Conservation (phyloP, 2,113 vertebrate genomes). For the Cyanistes caeruleus region DNA sequence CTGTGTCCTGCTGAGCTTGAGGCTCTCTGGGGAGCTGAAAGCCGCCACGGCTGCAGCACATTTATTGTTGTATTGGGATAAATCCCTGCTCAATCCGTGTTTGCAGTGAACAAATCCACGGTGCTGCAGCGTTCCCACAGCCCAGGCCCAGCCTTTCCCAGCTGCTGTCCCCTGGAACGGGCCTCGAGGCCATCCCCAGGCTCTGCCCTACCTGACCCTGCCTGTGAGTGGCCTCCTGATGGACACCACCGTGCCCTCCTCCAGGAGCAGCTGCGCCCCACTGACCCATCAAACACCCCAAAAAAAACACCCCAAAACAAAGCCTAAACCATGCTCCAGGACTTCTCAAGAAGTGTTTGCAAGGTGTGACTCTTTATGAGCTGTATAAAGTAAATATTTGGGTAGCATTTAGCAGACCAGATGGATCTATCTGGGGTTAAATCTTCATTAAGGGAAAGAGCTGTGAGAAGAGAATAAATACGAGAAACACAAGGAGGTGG, state of each 20-base stretch:
- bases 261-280: not conserved
- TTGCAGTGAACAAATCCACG: not conserved
- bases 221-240: rapidly evolving
- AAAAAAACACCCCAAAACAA: not conserved
- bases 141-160: not conserved
- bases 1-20: not conserved
- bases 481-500: not conserved
- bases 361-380: not conserved
- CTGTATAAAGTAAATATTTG: not conserved
- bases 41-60: rapidly evolving
- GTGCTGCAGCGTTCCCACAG: not conserved
- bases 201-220: not conserved
- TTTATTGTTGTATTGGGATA: not conserved
- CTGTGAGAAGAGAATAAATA: not conserved
- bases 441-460: not conserved
- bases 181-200: not conserved
- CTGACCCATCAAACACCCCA: not conserved
- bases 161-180: not conserved
- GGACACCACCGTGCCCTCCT: not conserved
- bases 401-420: not conserved
- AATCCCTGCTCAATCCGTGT: not conserved
- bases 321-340: not conserved
- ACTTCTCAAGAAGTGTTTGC: not conserved
- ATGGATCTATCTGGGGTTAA: not conserved
- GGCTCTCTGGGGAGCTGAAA: not conserved